Conservation (phyloP, 2,888 invertebrate genomes). For the Acrocyrtus sp. region DNA sequence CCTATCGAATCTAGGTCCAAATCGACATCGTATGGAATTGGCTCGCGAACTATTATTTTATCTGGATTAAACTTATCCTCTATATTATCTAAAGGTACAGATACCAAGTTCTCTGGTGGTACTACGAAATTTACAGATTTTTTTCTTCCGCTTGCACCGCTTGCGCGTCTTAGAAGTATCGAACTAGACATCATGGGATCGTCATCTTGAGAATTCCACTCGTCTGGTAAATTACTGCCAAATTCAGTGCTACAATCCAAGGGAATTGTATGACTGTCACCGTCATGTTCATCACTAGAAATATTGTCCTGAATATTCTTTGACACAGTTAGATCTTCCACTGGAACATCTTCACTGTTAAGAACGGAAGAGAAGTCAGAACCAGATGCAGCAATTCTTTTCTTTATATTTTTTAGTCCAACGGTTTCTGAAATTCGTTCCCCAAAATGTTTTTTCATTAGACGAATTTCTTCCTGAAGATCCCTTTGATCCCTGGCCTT, state of each 20-base stretch:
- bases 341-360: too few species aligned
- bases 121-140: too few species aligned
- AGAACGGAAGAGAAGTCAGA: too few species aligned
- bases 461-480: slow-evolving; percentile 35
- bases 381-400: slow-evolving; percentile 33
- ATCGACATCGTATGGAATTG: slow-evolving; percentile 33
- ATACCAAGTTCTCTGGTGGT: too few species aligned
- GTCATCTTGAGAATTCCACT: too few species aligned
- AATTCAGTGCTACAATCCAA: not conserved
- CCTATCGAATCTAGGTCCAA: slow-evolving; percentile 22
- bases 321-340: too few species aligned
- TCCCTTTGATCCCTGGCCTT: slow-evolving; percentile 29
- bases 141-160: too few species aligned
- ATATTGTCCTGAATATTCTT: too few species aligned
- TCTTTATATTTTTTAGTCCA: slow-evolving; percentile 27
- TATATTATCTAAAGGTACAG: too few species aligned
- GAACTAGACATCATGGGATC: too few species aligned
- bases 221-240: not conserved
- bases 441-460: slow-evolving; percentile 49
- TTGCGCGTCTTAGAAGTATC: too few species aligned
- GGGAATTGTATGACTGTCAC: not conserved
- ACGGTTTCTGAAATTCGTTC: slow-evolving; percentile 24
- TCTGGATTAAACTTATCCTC: slow-evolving; percentile 55
- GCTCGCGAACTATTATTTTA: slow-evolving; percentile 38
- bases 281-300: not conserved